These are phyloP conservation scores for Momotus momota DNA, from an alignment of 2,797 vertebrate genomes.

Conservation along the genomic window DNA sequence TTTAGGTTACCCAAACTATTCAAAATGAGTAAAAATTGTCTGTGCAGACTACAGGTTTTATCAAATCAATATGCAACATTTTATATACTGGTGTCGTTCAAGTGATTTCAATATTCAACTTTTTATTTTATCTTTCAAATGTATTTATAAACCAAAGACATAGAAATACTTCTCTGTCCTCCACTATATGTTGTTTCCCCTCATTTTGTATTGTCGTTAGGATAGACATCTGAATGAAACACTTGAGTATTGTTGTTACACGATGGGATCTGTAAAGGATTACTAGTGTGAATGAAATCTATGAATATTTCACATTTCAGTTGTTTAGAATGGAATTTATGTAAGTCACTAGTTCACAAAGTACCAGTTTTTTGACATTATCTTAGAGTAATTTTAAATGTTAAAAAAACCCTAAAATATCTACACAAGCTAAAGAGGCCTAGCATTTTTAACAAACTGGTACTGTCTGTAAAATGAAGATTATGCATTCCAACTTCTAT, in stretches of 20 bases:
- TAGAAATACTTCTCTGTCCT: background rate
- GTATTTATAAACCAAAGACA: background rate
- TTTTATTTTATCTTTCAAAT: background rate
- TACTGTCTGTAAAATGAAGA: background rate
- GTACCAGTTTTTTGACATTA: background rate
- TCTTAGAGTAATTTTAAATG: background rate
- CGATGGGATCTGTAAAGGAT: background rate
- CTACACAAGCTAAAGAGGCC: background rate
- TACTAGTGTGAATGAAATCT: background rate
- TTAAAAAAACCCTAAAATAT: background rate
- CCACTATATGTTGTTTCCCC: background rate
- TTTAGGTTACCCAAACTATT: background rate
- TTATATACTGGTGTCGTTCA: background rate
- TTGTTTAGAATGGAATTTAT: background rate
- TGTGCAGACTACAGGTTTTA: background rate
- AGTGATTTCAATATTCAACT: background rate
- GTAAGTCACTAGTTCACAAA: background rate
- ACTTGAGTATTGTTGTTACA: background rate
- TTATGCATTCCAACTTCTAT: background rate
- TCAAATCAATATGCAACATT: background rate
- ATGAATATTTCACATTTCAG: background rate
- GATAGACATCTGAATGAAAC: background rate
- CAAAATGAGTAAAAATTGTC: background rate
- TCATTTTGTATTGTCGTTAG: background rate
- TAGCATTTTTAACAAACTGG: background rate